Conservation (phyloP, 2,797 vertebrate genomes). For the Mionectes olivaceus region DNA sequence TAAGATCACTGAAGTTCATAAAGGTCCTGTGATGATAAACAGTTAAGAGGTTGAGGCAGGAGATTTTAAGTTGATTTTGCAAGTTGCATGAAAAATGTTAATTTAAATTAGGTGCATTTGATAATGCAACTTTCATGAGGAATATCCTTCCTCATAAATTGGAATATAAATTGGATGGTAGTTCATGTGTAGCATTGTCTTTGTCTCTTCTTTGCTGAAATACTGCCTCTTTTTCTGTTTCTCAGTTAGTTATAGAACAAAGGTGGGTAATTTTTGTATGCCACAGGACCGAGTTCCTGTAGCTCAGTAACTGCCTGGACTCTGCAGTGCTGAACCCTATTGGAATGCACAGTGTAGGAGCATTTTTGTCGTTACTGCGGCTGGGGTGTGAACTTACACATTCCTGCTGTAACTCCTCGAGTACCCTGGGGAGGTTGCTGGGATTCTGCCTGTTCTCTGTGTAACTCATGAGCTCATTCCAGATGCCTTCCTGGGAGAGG, state of each 20-base stretch:
- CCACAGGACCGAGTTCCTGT: background rate
- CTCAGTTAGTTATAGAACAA: background rate
- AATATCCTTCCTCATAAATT: background rate
- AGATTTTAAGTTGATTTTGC: background rate
- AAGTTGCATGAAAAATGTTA: background rate
- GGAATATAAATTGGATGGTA: background rate
- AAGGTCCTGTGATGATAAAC: background rate
- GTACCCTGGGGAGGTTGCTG: background rate
- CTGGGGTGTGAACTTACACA: fast-evolving
- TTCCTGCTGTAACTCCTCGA: background rate
- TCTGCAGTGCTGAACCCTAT: background rate
- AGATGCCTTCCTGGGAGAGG: background rate
- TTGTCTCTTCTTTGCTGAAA: background rate
- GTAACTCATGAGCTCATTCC: background rate
- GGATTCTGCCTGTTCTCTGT: background rate
- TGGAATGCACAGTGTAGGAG: background rate
- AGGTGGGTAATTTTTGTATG: background rate
- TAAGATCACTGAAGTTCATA: background rate
- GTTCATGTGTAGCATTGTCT: background rate
- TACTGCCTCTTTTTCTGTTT: background rate
- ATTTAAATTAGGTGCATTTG: background rate
- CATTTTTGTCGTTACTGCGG: background rate
- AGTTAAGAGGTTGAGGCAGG: background rate
- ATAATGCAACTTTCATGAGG: background rate
- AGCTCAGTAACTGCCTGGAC: background rate